Conservation (phyloP, 64 coral and sea anemone species). For the Montipora sp. region DNA sequence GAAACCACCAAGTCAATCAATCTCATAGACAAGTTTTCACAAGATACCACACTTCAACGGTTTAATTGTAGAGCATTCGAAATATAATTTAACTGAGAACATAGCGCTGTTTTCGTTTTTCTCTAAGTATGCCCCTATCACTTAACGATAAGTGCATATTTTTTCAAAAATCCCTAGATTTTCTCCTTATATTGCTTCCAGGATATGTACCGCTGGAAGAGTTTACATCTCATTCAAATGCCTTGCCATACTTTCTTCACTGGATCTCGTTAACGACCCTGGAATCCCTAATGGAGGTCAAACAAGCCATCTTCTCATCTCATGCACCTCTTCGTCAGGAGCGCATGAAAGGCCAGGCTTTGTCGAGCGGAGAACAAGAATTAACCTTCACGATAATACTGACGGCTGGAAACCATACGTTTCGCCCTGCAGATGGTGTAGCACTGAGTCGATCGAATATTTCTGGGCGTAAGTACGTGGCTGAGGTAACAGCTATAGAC, state of each 20-base stretch:
- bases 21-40: no score
- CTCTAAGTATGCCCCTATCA: background rate
- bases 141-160: background rate
- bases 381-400: conserved; percentile 18
- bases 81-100: background rate
- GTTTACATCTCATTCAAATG: conserved; percentile 23
- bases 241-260: conserved; percentile 74
- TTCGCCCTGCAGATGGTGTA: background rate
- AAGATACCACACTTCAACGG: background rate
- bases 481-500: conserved; percentile 15
- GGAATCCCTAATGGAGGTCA: conserved; percentile 67
- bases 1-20: no score
- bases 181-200: background rate
- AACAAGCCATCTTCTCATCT: conserved; percentile 44
- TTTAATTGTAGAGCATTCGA: background rate
- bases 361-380: conserved; percentile 23
- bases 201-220: conserved; percentile 59
- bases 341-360: conserved; percentile 37
- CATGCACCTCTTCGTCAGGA: conserved; percentile 1
- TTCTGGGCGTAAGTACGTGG: conserved; percentile 15
- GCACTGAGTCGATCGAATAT: conserved; percentile 5
- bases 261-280: conserved; percentile 63
- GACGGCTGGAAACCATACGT: background rate
- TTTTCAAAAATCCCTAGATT: background rate
- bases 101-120: background rate